Conservation (phyloP, 2,113 vertebrate genomes). For the Megaceryle torquata region DNA sequence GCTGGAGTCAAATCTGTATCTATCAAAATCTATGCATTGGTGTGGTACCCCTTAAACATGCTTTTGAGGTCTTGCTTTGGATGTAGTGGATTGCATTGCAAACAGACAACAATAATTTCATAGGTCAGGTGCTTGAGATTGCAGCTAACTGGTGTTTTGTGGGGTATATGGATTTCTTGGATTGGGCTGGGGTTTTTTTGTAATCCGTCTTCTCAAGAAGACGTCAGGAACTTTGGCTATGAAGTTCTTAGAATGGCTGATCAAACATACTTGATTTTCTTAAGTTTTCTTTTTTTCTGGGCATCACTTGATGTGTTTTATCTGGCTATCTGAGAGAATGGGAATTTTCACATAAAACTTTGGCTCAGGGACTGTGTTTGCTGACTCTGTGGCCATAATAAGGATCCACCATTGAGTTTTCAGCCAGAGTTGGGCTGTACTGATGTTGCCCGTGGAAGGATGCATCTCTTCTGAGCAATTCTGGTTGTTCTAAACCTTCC, state of each 20-base stretch:
- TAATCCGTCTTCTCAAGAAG: background rate
- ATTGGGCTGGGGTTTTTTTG: background rate
- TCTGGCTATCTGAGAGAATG: background rate
- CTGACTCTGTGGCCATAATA: background rate
- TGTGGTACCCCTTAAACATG: background rate
- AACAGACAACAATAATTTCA: background rate
- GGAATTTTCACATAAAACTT: background rate
- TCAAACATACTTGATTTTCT: background rate
- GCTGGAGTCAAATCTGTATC: background rate
- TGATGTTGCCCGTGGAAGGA: background rate
- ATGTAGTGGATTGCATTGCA: background rate
- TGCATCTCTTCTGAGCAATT: background rate
- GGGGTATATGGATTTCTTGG: background rate
- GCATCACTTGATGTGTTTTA: background rate
- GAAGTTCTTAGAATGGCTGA: background rate
- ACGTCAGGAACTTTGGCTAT: background rate
- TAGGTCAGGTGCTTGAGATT: background rate
- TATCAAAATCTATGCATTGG: background rate
- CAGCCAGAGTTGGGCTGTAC: background rate
- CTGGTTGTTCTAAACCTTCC: background rate
- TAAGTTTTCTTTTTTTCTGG: background rate
- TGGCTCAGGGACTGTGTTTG: background rate
- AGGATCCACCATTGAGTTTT: background rate
- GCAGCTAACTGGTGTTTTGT: background rate
- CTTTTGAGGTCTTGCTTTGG: background rate